These are phyloP conservation scores for Colostygia pectinataria DNA, from an alignment of 2,888 invertebrate species.

Conservation along the genomic window DNA sequence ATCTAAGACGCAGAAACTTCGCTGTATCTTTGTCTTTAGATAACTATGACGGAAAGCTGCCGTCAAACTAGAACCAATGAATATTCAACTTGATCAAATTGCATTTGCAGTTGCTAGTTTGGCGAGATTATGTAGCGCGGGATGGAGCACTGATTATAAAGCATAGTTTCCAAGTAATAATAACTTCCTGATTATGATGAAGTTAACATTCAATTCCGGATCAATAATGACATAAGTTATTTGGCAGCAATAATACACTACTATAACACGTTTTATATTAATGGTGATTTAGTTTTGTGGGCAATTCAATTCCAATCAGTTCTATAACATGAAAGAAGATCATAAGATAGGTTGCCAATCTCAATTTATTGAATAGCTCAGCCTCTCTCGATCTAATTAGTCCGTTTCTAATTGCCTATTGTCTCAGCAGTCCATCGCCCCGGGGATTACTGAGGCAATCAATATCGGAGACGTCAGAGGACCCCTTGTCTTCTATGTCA, in stretches of 20 bases:
- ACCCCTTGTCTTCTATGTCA: conserved; percentile 55
- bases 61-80: conserved; percentile 48
- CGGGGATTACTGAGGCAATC: conserved; percentile 51
- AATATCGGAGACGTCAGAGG: conserved; percentile 49
- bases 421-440: conserved; percentile 40
- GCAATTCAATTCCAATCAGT: not conserved
- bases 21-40: conserved; percentile 45
- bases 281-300: not conserved
- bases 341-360: conserved; percentile 9
- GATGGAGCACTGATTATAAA: conserved; percentile 13
- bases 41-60: conserved; percentile 42
- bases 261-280: not conserved
- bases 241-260: not conserved
- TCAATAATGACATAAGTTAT: not conserved
- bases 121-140: conserved; percentile 16
- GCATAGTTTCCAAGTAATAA: conserved; percentile 1
- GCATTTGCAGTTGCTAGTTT: conserved; percentile 27
- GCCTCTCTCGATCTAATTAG: conserved; percentile 39
- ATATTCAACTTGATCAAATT: conserved; percentile 48
- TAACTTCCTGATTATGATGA: not conserved
- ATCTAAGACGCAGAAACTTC: conserved; percentile 31
- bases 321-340: conserved; percentile 9
- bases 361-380: conserved; percentile 31
- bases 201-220: too few species aligned
- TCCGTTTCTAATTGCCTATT: conserved; percentile 48